Percentiles rank a stretch among this genome's conserved stretches.
These are phyloP conservation scores for Drosophila kambysellisi DNA, from an alignment of 2,888 invertebrate genomes.

Conservation along the genomic window DNA sequence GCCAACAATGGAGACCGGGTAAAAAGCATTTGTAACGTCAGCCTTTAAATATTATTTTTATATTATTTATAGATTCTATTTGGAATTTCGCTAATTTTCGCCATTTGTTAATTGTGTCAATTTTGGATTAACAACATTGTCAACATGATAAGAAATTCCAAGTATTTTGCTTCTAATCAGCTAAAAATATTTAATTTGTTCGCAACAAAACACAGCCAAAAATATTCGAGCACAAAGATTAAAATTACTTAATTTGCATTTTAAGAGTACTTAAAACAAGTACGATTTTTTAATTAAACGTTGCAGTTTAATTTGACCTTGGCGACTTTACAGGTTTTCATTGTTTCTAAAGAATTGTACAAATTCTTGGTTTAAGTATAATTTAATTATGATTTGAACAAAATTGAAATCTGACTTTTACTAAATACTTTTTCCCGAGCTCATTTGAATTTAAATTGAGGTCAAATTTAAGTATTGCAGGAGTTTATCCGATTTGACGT, in stretches of 20 bases:
- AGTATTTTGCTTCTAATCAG: neutral
- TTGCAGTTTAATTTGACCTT: neutral
- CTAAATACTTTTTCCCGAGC: neutral
- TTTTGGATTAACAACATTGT: neutral
- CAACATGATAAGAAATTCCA: neutral
- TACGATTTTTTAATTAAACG: neutral
- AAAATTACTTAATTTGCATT: neutral
- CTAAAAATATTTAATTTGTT: neutral
- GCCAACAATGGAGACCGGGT: slow-evolving; percentile 52
- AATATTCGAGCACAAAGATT: neutral
- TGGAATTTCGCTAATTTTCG: neutral
- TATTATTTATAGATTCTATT: neutral
- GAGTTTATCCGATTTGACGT: slow-evolving; percentile 49
- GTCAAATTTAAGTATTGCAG: neutral
- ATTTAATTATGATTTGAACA: neutral
- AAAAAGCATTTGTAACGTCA: neutral
- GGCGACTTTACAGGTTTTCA: neutral
- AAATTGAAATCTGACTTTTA: neutral
- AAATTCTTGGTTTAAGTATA: neutral
- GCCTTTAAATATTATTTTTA: slow-evolving; percentile 19
- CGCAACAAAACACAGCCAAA: neutral
- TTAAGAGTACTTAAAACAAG: neutral
- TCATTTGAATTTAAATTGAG: neutral
- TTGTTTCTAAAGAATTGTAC: neutral
- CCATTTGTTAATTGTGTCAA: neutral